A percentile compares a stretch with the other conserved stretches of the same genome.
Conservation (phyloP, 1,140 invertebrate species). For the Tribolium madens region DNA sequence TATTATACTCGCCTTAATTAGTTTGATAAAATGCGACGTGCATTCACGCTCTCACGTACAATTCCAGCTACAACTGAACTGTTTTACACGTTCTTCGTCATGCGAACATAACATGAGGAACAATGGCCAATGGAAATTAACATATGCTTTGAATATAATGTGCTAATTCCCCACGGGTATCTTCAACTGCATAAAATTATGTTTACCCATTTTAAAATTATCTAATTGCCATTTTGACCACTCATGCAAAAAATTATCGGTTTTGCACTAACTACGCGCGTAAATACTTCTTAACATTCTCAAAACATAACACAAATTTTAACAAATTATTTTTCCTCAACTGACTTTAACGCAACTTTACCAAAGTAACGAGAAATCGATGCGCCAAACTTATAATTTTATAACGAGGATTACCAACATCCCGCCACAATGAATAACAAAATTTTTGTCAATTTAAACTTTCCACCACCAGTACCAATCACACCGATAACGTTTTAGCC, state of each 20-base stretch:
- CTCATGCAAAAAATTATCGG: constrained; percentile 7
- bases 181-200: constrained; percentile 41
- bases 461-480: not conserved
- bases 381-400: constrained; percentile 31
- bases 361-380: constrained; percentile 24
- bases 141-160: constrained; percentile 42
- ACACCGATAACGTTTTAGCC: not conserved
- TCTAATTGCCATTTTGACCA: not conserved
- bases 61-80: constrained; percentile 43
- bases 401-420: constrained; percentile 20
- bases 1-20: constrained; percentile 47
- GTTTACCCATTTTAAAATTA: constrained; percentile 32
- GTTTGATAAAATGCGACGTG: constrained; percentile 46
- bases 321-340: constrained; percentile 21
- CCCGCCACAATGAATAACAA: constrained; percentile 8
- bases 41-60: constrained; percentile 43
- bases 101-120: constrained; percentile 42
- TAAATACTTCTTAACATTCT: too few relatives aligned
- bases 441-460: not conserved
- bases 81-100: constrained; percentile 44
- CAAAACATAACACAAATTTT: not conserved
- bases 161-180: constrained; percentile 35
- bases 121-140: constrained; percentile 43
- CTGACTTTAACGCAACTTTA: constrained; percentile 18
- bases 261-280: not conserved